These are phyloP conservation scores for Cottus gobio DNA, from an alignment of 2,113 vertebrate species.

Conservation along the genomic window DNA sequence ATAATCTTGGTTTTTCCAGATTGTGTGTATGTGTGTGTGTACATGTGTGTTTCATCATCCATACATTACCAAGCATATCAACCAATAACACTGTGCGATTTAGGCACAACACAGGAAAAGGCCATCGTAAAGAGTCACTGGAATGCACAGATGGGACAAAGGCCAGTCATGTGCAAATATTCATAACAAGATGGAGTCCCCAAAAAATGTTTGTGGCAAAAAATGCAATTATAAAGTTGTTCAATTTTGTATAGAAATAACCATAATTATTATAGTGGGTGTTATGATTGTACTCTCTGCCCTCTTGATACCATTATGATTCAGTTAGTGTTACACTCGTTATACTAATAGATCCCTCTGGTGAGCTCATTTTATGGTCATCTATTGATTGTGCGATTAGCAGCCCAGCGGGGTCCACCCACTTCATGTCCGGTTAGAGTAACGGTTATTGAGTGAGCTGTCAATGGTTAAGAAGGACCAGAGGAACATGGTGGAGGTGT, in stretches of 20 bases:
- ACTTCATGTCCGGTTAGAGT: conserved; percentile 75
- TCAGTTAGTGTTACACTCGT: conserved; percentile 50
- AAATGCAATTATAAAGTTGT: not conserved
- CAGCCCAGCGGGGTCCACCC: conserved; percentile 62
- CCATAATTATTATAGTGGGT: not conserved
- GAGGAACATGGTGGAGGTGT: conserved; percentile 34
- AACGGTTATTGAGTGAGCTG: conserved; percentile 80
- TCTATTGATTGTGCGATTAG: conserved; percentile 77
- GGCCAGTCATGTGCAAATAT: conserved; percentile 16
- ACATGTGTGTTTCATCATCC: conserved; percentile 66
- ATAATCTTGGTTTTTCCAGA: conserved; percentile 14
- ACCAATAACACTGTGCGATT: conserved; percentile 49
- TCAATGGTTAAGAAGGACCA: conserved; percentile 70
- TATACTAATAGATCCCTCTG: conserved; percentile 63
- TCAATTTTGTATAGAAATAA: not conserved
- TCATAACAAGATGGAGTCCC: not conserved
- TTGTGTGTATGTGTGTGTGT: conserved; percentile 1
- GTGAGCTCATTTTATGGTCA: conserved; percentile 74
- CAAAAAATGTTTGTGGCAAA: not conserved
- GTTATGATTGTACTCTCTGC: conserved; percentile 5
- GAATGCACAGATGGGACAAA: conserved; percentile 55
- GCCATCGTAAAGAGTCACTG: conserved; percentile 28
- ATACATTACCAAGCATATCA: conserved; percentile 66
- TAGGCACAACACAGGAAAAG: conserved; percentile 72
- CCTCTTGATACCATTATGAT: conserved; percentile 54